Conservation (phyloP, 2,113 vertebrate genomes). For the Crotalus horridus region DNA sequence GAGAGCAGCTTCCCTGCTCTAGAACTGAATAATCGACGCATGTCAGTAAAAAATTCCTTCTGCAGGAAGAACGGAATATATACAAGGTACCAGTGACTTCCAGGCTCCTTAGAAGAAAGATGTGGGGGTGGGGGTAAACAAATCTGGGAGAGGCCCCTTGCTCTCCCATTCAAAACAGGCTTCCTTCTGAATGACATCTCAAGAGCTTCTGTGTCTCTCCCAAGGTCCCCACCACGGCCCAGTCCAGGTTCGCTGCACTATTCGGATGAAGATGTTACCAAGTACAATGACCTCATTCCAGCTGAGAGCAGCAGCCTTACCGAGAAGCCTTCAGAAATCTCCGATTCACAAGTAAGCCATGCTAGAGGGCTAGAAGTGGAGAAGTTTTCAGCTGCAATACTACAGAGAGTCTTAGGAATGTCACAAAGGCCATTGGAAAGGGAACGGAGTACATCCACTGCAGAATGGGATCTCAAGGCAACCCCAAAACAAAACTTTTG, state of each 20-base stretch:
- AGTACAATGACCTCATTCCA: constrained; percentile 95
- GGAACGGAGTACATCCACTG: background rate
- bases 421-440: background rate
- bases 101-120: rapidly evolving
- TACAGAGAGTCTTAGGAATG: too few species aligned
- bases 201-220: constrained; percentile 3
- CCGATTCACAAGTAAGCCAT: constrained; percentile 89
- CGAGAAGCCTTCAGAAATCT: constrained; percentile 93
- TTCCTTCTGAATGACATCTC: background rate
- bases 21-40: constrained; percentile 93
- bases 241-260: constrained; percentile 96
- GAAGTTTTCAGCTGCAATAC: background rate
- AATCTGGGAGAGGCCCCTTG: background rate
- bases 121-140: background rate
- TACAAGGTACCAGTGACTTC: constrained; percentile 77
- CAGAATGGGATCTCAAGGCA: background rate
- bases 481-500: background rate
- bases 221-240: constrained; percentile 90
- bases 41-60: constrained; percentile 96
- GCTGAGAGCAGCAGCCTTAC: constrained; percentile 96
- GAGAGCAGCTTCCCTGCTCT: constrained; percentile 92
- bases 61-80: constrained; percentile 95
- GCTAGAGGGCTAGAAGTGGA: background rate
- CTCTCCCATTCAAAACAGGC: background rate
- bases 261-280: constrained; percentile 94